These are phyloP conservation scores for Hypomecis atomaria DNA, from an alignment of 2,888 invertebrate species.

Conservation along the genomic window DNA sequence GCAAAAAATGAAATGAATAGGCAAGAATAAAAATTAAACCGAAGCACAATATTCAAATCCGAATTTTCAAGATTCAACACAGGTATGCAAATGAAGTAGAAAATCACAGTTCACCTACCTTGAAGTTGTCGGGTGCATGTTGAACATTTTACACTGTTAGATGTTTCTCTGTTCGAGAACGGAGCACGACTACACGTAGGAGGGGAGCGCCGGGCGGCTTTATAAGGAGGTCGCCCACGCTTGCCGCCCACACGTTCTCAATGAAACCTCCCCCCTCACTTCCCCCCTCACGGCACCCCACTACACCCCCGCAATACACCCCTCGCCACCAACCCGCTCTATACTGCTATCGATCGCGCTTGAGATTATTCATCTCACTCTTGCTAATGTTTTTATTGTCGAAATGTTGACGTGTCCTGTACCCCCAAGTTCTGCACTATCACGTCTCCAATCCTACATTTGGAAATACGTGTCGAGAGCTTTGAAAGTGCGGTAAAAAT, in stretches of 20 bases:
- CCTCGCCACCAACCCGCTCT: constrained; percentile 57
- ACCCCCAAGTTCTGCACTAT: constrained; percentile 12
- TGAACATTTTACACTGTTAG: constrained; percentile 67
- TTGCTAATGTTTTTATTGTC: constrained; percentile 51
- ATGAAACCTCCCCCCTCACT: constrained; percentile 80
- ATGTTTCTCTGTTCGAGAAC: constrained; percentile 59
- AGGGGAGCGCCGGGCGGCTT: constrained; percentile 67
- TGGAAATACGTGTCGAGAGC: not conserved
- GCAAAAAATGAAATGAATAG: too few species aligned
- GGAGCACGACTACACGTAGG: constrained; percentile 72
- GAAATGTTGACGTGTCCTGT: constrained; percentile 34
- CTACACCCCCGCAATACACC: constrained; percentile 51
- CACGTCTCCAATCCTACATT: constrained; percentile 2
- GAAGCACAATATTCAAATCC: too few species aligned
- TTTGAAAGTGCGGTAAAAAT: constrained; percentile 18
- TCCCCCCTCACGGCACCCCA: constrained; percentile 52
- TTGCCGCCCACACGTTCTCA: constrained; percentile 88
- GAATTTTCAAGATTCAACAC: too few species aligned
- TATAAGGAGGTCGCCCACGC: constrained; percentile 82
- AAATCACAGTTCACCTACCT: constrained; percentile 60
- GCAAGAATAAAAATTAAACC: too few species aligned
- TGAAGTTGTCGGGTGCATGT: constrained; percentile 66
- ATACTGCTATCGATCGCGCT: constrained; percentile 77
- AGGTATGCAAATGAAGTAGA: not conserved
- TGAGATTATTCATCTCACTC: constrained; percentile 81